Evolutionary conservation across 2,113 vertebrate species (phyloP), one percentile per base, ranked within the genome.

Genomic region (Rhinolophus ferrumequinum): DNA sequence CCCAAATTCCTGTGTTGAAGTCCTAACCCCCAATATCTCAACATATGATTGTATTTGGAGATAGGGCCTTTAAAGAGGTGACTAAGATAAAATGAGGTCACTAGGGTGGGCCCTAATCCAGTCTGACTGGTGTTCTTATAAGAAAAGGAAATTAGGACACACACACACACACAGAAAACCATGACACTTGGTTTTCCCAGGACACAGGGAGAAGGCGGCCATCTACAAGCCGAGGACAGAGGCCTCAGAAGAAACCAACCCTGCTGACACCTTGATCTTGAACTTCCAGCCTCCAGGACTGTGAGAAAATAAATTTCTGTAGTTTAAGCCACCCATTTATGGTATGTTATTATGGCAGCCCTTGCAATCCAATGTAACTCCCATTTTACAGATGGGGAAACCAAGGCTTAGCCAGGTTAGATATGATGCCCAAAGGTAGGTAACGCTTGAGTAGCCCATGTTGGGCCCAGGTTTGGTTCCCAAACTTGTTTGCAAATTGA

Each of bases 401-500:
- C 1, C 33, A 33, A 73, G 56, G 21, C 2, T 26, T 38, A 66
- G 24, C 35, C 21, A 47, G 44, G 15, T 79, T n/a, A 60, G 5
- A 16, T 22, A 33, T n/a, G 10, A 18, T 13, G 28, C 50, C 35
- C 47, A 26, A 3, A 10, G 33, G 56, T 28, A 38, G 4, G 12
- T 1, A 26, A 33, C 9, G 54, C 33, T 21, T 14, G 33, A 41
- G 69, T 8, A 13, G n/a, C 19, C 21, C 15, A 14, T 6, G 19
- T 64, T 11, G n/a, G 64, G 41, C 77, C 47, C 38, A 30, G 9
- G 33, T 62, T 26, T 62, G 6, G 22, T 33, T 91, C 67, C 12
- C 38, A 92, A 80, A 81, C 28, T 35, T 54, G 9, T 79, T 88
- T 84, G 69, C 72, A 84, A 84, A 70, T 95, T 80, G 88, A 77